Evolutionary conservation across 2,888 invertebrate genomes (phyloP).

Genomic region (Folsomia manolachei): DNA sequence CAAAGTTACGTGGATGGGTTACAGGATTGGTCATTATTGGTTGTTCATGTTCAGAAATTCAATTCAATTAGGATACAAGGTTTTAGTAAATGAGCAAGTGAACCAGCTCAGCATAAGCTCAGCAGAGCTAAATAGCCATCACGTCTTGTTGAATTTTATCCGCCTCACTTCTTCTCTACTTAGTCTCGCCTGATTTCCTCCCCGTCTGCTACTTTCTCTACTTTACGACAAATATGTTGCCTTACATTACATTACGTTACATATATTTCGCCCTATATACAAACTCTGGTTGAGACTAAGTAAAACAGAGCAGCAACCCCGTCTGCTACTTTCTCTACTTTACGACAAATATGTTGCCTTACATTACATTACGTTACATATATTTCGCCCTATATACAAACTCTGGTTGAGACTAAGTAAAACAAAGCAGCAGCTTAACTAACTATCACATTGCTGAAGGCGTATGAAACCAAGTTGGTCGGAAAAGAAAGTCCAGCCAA

Average conservation of each 20-base stretch:
- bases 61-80: slow-evolving; percentile 36
- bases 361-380: not conserved
- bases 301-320: not conserved
- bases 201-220: slow-evolving; percentile 5
- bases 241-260: not conserved
- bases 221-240: slow-evolving; percentile 16
- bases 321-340: not conserved
- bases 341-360: slow-evolving; percentile 14
- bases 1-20: slow-evolving; percentile 33
- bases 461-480: not conserved
- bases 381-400: no score
- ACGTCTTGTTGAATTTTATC: slow-evolving; percentile 20
- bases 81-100: slow-evolving; percentile 43
- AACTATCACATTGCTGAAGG: not conserved
- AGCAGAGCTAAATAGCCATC: slow-evolving; percentile 13
- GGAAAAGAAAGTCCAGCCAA: not conserved
- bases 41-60: slow-evolving; percentile 36
- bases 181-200: slow-evolving; percentile 16
- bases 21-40: slow-evolving; percentile 33
- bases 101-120: slow-evolving; percentile 24
- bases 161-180: slow-evolving; percentile 18
- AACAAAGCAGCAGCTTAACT: not conserved
- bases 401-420: no score
- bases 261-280: no score
- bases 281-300: no score